phyloP scores from a whole-genome alignment of 2,888 invertebrate genomes.

The Autographa pulchrina region DNA sequence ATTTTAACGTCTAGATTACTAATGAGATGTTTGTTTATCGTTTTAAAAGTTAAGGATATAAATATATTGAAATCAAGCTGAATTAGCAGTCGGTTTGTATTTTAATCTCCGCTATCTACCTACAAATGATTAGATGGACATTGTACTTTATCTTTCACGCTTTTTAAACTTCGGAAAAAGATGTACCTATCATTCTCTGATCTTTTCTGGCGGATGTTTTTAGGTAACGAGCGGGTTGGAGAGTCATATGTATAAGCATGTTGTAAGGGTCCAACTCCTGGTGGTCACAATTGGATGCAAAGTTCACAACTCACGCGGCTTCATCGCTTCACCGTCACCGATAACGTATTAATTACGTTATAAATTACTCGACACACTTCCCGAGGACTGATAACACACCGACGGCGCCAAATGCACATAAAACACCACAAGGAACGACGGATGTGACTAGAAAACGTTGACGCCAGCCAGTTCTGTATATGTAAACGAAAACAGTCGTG shows the following conservation, averaged over 20 bases:
- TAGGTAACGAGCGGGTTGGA: slow-evolving; percentile 47
- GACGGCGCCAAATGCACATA: slow-evolving; percentile 77
- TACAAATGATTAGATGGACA: slow-evolving; percentile 49
- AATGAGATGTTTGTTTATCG: background rate
- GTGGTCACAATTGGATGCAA: slow-evolving; percentile 72
- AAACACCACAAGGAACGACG: slow-evolving; percentile 72
- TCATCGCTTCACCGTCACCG: slow-evolving; percentile 71
- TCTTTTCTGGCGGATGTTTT: slow-evolving; percentile 34
- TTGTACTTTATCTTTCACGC: slow-evolving; percentile 46
- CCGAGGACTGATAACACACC: slow-evolving; percentile 78
- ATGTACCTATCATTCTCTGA: slow-evolving; percentile 35
- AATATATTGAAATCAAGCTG: slow-evolving; percentile 6
- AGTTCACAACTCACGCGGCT: slow-evolving; percentile 74
- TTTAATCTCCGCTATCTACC: slow-evolving; percentile 44
- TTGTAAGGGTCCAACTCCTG: slow-evolving; percentile 49
- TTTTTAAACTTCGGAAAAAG: slow-evolving; percentile 48
- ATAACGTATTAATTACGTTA: slow-evolving; percentile 87
- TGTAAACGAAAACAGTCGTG: slow-evolving; percentile 64
- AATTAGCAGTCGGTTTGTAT: slow-evolving; percentile 11
- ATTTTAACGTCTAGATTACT: background rate
- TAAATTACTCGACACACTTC: slow-evolving; percentile 87
- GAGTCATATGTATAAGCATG: slow-evolving; percentile 55
- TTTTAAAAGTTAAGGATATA: background rate
- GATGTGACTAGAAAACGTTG: slow-evolving; percentile 69
- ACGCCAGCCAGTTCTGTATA: slow-evolving; percentile 59